Base-by-base conservation (phyloP, 2,888 invertebrate species). In the Ceriagrion tenellum region DNA sequence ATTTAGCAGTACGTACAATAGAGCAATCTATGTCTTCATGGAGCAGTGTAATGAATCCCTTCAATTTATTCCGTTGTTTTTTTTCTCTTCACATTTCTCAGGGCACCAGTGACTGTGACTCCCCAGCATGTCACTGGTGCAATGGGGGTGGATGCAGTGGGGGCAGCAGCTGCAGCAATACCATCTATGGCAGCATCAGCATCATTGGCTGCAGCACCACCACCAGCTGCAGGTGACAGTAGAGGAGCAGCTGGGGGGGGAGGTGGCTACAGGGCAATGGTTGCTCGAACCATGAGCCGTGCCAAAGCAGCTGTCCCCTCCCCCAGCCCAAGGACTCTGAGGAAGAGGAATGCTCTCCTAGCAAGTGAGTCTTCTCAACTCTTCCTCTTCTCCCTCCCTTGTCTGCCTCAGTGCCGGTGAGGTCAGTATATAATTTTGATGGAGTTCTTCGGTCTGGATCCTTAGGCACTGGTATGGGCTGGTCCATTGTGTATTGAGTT, bases 311-410 rank as follows among this genome's bases (percentile, higher is more conserved):
- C 93, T 59, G 95, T 95, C 26, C 88, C 95, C 18, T 59, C 95
- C 23, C 95, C 95, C 18, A 96, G 96, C 56, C 96, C 96, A 8
- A 88, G 95, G 16, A 96, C 96, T 30, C 95, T 96, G 35, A 95
- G 98, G 96, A 98, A 98, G 97, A 98, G 98, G 96, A 98, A 98
- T 96, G 98, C 98, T 55, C 97, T 98, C 63, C 97, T 98, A 63
- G 98, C 98, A 81, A 98, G 98, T 98, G 96, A 98, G 98, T 97
- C 55, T 95, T 12, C 18, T 23, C 59, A 4, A 2, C 47, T 47
- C 47, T 47, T 47, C 47, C 47, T 47, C 47, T 47, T 47, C 47
- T 4, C 8, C 47, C 47, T 4, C 4, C 47, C 47, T 47, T 47
- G 47, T 8, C 47, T 47, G 47, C 47, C 47, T 47, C 47, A 47